Percentiles rank a stretch among this genome's conserved stretches.
These are phyloP conservation scores for Drosophila greeni DNA, from an alignment of 2,888 invertebrate species.

Conservation along the genomic window DNA sequence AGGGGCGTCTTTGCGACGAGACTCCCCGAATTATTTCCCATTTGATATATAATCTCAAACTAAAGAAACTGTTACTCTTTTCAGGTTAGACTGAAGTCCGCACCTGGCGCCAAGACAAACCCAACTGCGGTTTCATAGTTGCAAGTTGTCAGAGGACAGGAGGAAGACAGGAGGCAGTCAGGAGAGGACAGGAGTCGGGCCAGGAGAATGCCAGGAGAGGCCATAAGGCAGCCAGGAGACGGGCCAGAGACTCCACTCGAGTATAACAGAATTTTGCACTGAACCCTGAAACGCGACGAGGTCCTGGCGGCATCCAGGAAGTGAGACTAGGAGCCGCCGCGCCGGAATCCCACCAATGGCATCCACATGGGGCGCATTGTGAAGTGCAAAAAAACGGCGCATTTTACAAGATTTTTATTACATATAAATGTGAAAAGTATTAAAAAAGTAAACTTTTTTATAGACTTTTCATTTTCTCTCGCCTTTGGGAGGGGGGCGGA, in stretches of 20 bases:
- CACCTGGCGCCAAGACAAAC: conserved; percentile 20
- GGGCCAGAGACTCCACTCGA: conserved; percentile 43
- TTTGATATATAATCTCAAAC: neutral
- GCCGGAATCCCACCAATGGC: conserved; percentile 14
- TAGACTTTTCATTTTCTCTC: conserved; percentile 55
- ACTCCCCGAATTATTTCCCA: neutral
- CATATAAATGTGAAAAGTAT: conserved; percentile 74
- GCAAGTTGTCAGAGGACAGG: conserved; percentile 35
- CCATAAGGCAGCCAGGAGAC: neutral
- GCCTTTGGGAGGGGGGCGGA: neutral
- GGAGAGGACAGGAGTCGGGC: neutral
- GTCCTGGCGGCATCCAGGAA: conserved; percentile 8
- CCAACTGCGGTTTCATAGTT: conserved; percentile 49
- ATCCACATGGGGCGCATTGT: conserved; percentile 57
- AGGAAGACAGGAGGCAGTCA: neutral
- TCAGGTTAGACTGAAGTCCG: neutral
- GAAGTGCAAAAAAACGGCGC: conserved; percentile 70
- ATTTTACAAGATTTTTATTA: conserved; percentile 76
- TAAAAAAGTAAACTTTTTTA: conserved; percentile 74
- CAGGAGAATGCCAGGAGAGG: too few species aligned
- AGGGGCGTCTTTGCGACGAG: neutral
- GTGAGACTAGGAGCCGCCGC: neutral
- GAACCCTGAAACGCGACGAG: conserved; percentile 63
- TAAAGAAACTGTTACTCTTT: neutral
- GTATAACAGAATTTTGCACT: conserved; percentile 69